Evolutionary conservation across 1,140 invertebrate species (phyloP).

Genomic region (Sycobia sp.): DNA sequence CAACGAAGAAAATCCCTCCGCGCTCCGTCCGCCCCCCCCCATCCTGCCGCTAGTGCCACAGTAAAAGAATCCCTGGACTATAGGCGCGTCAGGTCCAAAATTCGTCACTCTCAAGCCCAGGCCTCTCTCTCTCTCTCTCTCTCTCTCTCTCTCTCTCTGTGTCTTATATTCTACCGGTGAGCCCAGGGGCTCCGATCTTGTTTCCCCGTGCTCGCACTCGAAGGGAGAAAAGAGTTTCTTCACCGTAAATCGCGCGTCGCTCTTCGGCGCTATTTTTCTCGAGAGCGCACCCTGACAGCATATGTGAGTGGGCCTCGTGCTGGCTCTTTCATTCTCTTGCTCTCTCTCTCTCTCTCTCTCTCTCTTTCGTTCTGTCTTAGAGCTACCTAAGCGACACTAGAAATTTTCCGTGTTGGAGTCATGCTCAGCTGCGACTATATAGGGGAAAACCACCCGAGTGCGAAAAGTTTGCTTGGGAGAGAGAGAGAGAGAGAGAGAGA

Average conservation of each 20-base stretch:
- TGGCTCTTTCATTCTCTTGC: not conserved
- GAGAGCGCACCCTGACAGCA: constrained; percentile 41
- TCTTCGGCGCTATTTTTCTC: constrained; percentile 49
- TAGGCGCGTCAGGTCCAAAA: constrained; percentile 40
- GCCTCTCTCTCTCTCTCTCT: constrained; percentile 20
- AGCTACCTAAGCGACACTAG: no score
- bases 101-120: constrained; percentile 24
- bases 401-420: no score
- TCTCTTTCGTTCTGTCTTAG: not conserved
- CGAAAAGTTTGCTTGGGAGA: constrained; percentile 2
- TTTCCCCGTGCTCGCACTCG: constrained; percentile 39
- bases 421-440: no score
- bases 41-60: no score
- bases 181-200: constrained; percentile 39
- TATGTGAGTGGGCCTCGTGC: constrained; percentile 42
- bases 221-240: not conserved
- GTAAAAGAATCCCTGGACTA: no score
- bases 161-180: not conserved
- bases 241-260: constrained; percentile 43
- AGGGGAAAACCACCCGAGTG: not conserved
- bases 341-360: not conserved
- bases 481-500: no score
- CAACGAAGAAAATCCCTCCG: not conserved
- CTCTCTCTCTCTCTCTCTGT: constrained; percentile 1
- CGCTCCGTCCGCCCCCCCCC: no score